These are phyloP conservation scores for Melikaiella ostensackeni DNA, from an alignment of 2,888 invertebrate species.

Conservation along the genomic window DNA sequence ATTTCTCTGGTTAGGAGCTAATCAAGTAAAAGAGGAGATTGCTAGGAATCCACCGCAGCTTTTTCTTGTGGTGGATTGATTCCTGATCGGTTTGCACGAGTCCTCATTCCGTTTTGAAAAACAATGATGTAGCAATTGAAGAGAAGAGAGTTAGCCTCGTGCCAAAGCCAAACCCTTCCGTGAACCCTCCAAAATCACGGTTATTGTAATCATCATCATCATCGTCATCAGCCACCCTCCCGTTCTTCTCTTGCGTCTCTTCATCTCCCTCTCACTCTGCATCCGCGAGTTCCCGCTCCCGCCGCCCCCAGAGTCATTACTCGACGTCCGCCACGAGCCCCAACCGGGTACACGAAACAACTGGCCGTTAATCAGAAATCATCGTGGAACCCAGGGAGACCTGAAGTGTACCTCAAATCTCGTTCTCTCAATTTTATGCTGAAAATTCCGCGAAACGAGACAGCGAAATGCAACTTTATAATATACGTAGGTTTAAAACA, in stretches of 20 bases:
- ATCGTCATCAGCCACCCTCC: conserved; percentile 55
- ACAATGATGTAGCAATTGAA: conserved; percentile 46
- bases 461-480: conserved; percentile 1
- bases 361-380: conserved; percentile 77
- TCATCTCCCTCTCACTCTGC: conserved; percentile 49
- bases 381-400: conserved; percentile 63
- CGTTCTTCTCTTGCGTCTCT: conserved; percentile 52
- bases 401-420: conserved; percentile 37
- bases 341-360: conserved; percentile 72
- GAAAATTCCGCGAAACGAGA: conserved; percentile 11
- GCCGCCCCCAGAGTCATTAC: conserved; percentile 76
- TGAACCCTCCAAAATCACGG: conserved; percentile 60
- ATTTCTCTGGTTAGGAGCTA: conserved; percentile 14
- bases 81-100: conserved; percentile 25
- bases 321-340: conserved; percentile 73
- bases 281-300: conserved; percentile 65
- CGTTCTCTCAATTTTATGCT: conserved; percentile 36
- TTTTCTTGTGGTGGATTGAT: conserved; percentile 28
- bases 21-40: conserved; percentile 19
- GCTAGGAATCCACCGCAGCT: conserved; percentile 3
- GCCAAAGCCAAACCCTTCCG: conserved; percentile 32
- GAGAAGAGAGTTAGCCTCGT: conserved; percentile 35
- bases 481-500: neutral
- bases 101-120: conserved; percentile 33
- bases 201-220: conserved; percentile 63